A percentile compares a stretch with the other conserved stretches of the same genome.
Evolutionary conservation across 1,140 invertebrate genomes (phyloP).

Genomic region (Apis florea): DNA sequence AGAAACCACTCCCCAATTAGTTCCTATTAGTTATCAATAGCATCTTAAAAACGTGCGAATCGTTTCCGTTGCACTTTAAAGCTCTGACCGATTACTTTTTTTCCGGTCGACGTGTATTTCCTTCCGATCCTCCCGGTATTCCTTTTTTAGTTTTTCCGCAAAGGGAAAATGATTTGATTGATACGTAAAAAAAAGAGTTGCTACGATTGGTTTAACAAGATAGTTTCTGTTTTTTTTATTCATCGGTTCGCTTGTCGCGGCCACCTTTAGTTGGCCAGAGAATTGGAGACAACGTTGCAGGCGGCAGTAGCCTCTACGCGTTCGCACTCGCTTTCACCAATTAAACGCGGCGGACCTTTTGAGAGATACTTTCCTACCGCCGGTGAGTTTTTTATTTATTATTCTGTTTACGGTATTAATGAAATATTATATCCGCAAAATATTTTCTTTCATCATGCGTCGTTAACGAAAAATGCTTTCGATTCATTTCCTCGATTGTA

Average conservation of each 20-base stretch:
- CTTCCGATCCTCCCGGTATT: not conserved
- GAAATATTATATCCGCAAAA: conserved; percentile 20
- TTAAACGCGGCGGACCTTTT: conserved; percentile 87
- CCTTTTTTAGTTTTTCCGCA: conserved; percentile 34
- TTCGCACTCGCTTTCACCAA: conserved; percentile 86
- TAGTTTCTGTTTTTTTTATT: conserved; percentile 79
- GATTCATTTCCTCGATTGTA: conserved; percentile 7
- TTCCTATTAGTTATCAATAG: conserved; percentile 62
- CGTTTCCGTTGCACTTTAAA: conserved; percentile 45
- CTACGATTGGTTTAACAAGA: conserved; percentile 68
- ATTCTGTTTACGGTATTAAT: conserved; percentile 73
- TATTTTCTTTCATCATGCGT: conserved; percentile 4
- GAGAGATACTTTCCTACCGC: conserved; percentile 89
- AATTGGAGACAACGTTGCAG: conserved; percentile 85
- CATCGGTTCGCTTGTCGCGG: conserved; percentile 79
- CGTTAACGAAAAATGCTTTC: conserved; percentile 19
- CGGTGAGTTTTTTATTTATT: conserved; percentile 84
- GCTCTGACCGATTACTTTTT: conserved; percentile 19
- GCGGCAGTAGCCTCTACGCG: conserved; percentile 85
- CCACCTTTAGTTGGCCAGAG: conserved; percentile 78
- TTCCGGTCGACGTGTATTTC: conserved; percentile 17
- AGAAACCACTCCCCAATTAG: conserved; percentile 77
- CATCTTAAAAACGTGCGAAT: conserved; percentile 42
- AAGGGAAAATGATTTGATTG: conserved; percentile 33
- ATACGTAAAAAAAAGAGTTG: conserved; percentile 48